These are phyloP conservation scores for Aplidium turbinatum DNA, from an alignment of 23 tunicate genomes.

Conservation along the genomic window DNA sequence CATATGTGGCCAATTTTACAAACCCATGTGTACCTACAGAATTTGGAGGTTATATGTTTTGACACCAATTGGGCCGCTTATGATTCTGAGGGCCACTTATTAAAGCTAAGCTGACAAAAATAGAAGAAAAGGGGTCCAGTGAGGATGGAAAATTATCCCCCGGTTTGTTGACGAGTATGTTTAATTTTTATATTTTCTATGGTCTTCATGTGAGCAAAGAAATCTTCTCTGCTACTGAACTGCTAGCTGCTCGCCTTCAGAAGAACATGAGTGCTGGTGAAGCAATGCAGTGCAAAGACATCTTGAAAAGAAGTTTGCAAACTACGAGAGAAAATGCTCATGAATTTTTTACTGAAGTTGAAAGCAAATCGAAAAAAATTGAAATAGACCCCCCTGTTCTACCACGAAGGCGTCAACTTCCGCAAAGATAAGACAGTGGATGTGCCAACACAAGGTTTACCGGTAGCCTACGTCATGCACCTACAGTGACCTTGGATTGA, in stretches of 20 bases:
- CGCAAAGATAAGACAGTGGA: slow-evolving; percentile 5
- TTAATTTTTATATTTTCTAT: not conserved
- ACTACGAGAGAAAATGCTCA: slow-evolving; percentile 13
- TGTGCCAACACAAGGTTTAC: slow-evolving; percentile 8
- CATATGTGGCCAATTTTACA: too few species aligned
- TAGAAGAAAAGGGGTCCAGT: not conserved
- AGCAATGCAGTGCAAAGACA: slow-evolving; percentile 13
- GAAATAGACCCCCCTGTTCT: slow-evolving; percentile 3
- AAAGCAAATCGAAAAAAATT: slow-evolving; percentile 11
- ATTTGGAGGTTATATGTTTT: too few species aligned
- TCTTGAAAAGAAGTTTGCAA: slow-evolving; percentile 22
- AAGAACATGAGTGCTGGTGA: slow-evolving; percentile 12
- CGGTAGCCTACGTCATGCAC: too few species aligned
- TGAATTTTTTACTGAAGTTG: slow-evolving; percentile 7
- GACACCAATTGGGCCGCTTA: too few species aligned
- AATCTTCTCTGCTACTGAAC: slow-evolving; percentile 18
- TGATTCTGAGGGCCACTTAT: too few species aligned
- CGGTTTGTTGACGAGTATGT: slow-evolving; percentile 3
- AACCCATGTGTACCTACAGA: too few species aligned
- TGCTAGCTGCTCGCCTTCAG: slow-evolving; percentile 21
- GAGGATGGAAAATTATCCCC: slow-evolving; percentile 4
- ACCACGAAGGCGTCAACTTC: slow-evolving; percentile 11
- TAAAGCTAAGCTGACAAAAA: not conserved
- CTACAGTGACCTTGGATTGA: too few species aligned
- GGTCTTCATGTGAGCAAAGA: slow-evolving; percentile 15